Conservation (phyloP, 2,113 vertebrate genomes). For the Hypomesus transpacificus region DNA sequence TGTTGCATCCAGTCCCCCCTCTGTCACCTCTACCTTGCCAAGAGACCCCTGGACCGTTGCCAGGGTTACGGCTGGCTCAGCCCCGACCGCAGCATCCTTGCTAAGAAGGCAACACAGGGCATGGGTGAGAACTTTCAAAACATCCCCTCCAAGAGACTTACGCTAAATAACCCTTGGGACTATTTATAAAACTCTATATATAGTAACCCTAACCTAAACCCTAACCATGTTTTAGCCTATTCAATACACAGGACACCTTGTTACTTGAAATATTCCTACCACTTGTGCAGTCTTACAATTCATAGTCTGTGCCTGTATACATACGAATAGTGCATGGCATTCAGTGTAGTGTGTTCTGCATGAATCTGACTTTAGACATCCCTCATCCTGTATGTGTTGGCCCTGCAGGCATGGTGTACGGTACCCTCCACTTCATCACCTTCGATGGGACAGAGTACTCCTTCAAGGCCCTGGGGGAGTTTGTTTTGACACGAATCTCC, state of each 20-base stretch:
- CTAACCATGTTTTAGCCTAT: no score
- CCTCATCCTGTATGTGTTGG: background rate
- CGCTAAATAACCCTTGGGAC: no score
- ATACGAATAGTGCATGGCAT: no score
- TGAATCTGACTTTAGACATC: background rate
- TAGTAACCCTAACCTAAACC: no score
- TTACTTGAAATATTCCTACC: background rate
- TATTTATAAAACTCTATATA: no score
- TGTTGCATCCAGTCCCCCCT: constrained; percentile 73
- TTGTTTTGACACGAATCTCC: constrained; percentile 75
- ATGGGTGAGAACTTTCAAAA: constrained; percentile 61
- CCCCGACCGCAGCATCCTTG: constrained; percentile 13
- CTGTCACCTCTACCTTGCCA: constrained; percentile 70
- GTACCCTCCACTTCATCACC: constrained; percentile 76
- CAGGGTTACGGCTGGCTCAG: constrained; percentile 62
- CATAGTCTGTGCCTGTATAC: no score
- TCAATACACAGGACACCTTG: background rate
- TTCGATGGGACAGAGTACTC: constrained; percentile 75
- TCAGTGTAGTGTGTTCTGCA: no score
- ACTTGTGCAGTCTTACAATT: no score
- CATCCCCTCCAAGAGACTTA: background rate
- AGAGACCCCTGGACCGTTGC: constrained; percentile 73
- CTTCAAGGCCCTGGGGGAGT: constrained; percentile 78
- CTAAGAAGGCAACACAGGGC: constrained; percentile 55
- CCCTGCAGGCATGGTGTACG: constrained; percentile 70